Base-by-base conservation (phyloP, 1,140 invertebrate genomes). In the Pinna nobilis region DNA sequence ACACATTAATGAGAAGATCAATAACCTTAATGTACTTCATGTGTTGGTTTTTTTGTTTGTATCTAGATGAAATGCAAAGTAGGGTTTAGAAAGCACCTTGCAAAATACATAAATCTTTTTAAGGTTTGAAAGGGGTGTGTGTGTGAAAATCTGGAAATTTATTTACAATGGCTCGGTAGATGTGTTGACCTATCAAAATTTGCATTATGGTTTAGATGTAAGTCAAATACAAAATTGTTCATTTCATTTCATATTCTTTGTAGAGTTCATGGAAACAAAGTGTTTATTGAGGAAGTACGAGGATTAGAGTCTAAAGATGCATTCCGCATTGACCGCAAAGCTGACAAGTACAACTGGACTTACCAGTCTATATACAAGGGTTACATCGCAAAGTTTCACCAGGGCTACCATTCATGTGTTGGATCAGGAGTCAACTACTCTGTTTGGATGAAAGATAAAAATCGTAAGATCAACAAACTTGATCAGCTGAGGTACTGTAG, bases 291-390 rank as follows among this genome's bases (percentile, higher is more conserved):
- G 47, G 86, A 87, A 25, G 74, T 87, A 47, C 71, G 70, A 23
- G 79, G 71, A 30, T 63, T 88, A 20, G 51, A 72, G 35, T 75
- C 85, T 9, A 79, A 88, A 55, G 73, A 87, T 73, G 88, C 89
- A 1, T 90, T 86, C 70, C 75, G 83, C 55, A 59, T 89, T 41
- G 89, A 89, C 64, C 64, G 79, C 35, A 83, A 76, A 57, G 50
- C 80, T 18, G 87, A 90, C 55, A 76, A 68, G 30, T 82, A 85
- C 35, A 86, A 88, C 49, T 76, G 80, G 60, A 76, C 79, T 13
- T 90, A 89, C 81, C 79, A 81, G 23, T 84, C 85, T 23, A 68
- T 89, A 5, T 88, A 88, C 66, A 86, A 84, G 68, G 72, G 78
- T 13, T 83, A 89, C 65, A 74, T 90, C 32, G 82, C 88, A 2